phyloP scores from a whole-genome alignment of 2,113 vertebrate genomes.

The Ceyx margarethae region DNA sequence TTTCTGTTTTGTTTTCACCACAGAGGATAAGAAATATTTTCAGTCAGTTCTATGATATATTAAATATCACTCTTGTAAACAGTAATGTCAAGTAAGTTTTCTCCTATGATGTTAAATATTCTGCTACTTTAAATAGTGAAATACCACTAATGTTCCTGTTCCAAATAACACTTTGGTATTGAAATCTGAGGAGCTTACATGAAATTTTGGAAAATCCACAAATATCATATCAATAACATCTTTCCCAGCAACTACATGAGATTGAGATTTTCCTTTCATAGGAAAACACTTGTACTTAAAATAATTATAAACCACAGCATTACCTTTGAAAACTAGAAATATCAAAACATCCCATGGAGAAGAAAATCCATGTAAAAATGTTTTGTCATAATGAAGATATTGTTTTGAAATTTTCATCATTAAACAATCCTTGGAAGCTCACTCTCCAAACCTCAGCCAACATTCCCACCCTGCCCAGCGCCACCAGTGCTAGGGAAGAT shows the following conservation, averaged over 20 bases:
- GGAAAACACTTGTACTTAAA: not conserved
- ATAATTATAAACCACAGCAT: not conserved
- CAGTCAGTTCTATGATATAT: not conserved
- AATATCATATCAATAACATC: not conserved
- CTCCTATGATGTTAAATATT: not conserved
- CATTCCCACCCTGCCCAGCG: not conserved
- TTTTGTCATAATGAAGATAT: not conserved
- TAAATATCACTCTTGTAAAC: not conserved
- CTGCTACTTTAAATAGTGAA: not conserved
- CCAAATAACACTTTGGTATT: not conserved
- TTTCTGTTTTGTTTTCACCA: not conserved
- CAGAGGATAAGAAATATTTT: not conserved
- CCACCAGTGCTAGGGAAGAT: not conserved
- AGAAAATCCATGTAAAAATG: not conserved
- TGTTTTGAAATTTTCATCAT: not conserved
- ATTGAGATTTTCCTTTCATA: not conserved
- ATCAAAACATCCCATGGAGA: not conserved
- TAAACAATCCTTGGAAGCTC: not conserved
- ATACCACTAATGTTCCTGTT: not conserved
- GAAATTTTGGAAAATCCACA: not conserved
- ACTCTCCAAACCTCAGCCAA: not conserved
- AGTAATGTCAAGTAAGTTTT: not conserved
- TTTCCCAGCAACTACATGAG: not conserved
- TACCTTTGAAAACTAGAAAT: not conserved
- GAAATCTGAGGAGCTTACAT: not conserved